phyloP scores from a whole-genome alignment of 1,140 invertebrate species.

The Drusus annulatus region DNA sequence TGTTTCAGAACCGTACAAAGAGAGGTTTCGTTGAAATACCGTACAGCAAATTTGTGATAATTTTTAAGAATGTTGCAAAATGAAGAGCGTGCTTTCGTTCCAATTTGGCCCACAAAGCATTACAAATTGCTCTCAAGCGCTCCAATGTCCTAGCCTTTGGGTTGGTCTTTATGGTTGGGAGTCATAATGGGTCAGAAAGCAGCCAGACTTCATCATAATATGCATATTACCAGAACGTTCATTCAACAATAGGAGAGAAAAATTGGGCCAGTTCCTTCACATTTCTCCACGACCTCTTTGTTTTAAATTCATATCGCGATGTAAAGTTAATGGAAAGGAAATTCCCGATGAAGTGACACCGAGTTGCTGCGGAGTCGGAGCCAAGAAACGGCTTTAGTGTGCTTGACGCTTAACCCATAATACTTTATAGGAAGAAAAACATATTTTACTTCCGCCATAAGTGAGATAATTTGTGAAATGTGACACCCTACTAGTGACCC shows the following conservation, averaged over 20 bases:
- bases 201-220: slow-evolving; percentile 29
- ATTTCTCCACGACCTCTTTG: slow-evolving; percentile 26
- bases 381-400: slow-evolving; percentile 8
- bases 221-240: slow-evolving; percentile 16
- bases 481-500: too few relatives aligned
- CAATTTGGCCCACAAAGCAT: slow-evolving; percentile 20
- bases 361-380: background rate
- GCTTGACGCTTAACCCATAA: background rate
- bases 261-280: slow-evolving; percentile 22
- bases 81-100: background rate
- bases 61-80: background rate
- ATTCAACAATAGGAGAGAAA: slow-evolving; percentile 36
- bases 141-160: background rate
- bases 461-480: background rate
- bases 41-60: too few relatives aligned
- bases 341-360: slow-evolving; percentile 35
- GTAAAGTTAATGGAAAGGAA: slow-evolving; percentile 37
- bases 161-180: slow-evolving; percentile 2
- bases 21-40: too few relatives aligned
- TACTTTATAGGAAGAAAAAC: background rate
- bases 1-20: too few relatives aligned
- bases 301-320: slow-evolving; percentile 41
- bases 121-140: background rate
- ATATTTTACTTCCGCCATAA: background rate
- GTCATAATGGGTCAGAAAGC: slow-evolving; percentile 9